Evolutionary conservation across 2,113 vertebrate genomes (phyloP).

Genomic region (Tetrao urogallus): DNA sequence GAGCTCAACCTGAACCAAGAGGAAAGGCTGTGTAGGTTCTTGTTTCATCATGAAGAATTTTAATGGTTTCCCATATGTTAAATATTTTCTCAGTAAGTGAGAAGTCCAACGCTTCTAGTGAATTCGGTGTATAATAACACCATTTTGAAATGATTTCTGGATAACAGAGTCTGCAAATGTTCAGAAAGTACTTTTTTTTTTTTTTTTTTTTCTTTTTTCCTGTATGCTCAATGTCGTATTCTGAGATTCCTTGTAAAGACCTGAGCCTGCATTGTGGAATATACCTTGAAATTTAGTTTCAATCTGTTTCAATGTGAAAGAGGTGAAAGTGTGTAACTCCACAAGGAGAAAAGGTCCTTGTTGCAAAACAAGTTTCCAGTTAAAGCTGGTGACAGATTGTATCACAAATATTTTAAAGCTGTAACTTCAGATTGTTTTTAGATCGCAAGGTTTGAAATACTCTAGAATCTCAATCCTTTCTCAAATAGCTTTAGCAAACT

Average conservation of each 20-base stretch:
- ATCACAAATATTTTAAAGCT: constrained; percentile 46
- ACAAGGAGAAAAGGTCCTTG: background rate
- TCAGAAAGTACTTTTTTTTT: background rate
- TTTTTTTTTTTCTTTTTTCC: background rate
- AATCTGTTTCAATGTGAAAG: constrained; percentile 17
- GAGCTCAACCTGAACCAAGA: background rate
- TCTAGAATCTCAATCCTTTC: background rate
- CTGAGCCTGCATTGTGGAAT: constrained; percentile 5
- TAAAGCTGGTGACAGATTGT: constrained; percentile 39
- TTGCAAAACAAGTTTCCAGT: constrained; percentile 32
- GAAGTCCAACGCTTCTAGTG: background rate
- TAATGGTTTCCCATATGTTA: background rate
- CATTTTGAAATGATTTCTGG: constrained; percentile 19
- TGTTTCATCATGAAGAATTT: background rate
- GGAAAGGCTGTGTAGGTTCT: background rate
- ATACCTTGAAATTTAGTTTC: constrained; percentile 44
- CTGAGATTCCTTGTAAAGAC: constrained; percentile 5
- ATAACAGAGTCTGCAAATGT: background rate
- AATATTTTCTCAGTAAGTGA: constrained; percentile 23
- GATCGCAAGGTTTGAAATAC: background rate
- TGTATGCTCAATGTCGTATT: background rate
- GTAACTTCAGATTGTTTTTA: constrained; percentile 31
- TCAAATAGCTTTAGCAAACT: constrained; percentile 16
- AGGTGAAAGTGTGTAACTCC: constrained; percentile 35
- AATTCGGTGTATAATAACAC: background rate